Conservation (phyloP, 2,113 vertebrate species). For the Casuarius casuarius region DNA sequence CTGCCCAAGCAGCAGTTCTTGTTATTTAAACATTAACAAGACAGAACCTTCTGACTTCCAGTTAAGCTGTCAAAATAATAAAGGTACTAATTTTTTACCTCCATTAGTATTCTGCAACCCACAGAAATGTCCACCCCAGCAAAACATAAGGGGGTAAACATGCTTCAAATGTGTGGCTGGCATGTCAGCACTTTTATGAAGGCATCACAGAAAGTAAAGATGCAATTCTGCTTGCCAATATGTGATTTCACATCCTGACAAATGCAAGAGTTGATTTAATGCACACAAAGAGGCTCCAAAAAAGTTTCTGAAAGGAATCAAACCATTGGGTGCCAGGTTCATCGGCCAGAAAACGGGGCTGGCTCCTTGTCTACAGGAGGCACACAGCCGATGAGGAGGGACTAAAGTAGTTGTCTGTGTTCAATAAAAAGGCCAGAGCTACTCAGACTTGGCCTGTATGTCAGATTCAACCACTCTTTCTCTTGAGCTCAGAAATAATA, state of each 20-base stretch:
- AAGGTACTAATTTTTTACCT: not conserved
- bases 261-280: not conserved
- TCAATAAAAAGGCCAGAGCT: not conserved
- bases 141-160: not conserved
- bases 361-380: not conserved
- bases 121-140: not conserved
- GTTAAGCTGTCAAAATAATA: not conserved
- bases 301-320: conserved; percentile 8
- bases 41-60: not conserved
- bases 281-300: not conserved
- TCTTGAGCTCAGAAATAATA: conserved; percentile 28
- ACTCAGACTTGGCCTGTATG: not conserved
- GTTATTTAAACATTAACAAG: not conserved
- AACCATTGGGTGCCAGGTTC: not conserved
- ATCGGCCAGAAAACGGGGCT: conserved; percentile 16
- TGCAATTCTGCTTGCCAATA: not conserved
- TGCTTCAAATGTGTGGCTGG: not conserved
- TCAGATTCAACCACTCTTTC: not conserved
- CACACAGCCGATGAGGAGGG: not conserved
- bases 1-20: not conserved
- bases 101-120: not conserved
- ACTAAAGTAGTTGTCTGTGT: conserved; percentile 19
- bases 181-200: not conserved
- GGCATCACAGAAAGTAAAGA: not conserved
- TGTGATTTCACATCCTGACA: not conserved